phyloP scores from a whole-genome alignment of 2,113 vertebrate genomes.

The Oceanodroma tethys region DNA sequence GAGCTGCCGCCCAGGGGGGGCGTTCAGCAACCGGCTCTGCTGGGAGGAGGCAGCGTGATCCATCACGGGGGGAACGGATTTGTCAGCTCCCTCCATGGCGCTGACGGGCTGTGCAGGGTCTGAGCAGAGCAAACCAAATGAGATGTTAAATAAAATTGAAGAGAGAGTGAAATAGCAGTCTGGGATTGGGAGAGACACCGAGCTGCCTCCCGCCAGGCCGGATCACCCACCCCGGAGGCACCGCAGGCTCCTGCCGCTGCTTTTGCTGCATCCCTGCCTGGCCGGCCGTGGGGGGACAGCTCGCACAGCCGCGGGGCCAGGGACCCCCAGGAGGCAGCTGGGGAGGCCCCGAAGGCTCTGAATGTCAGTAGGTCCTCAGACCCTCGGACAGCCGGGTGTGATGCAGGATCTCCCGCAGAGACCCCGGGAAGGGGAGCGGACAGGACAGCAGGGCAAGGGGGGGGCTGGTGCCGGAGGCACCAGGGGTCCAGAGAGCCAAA shows the following conservation, averaged over 20 bases:
- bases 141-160: slow-evolving; percentile 51
- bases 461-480: not conserved
- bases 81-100: not conserved
- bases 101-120: slow-evolving; percentile 2
- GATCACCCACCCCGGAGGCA: not conserved
- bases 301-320: fast-evolving
- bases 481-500: not conserved
- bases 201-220: not conserved
- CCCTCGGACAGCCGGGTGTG: fast-evolving
- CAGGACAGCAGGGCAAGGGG: fast-evolving
- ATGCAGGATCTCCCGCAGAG: fast-evolving
- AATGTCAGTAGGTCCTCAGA: not conserved
- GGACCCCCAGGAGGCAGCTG: not conserved
- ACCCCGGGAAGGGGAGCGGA: not conserved
- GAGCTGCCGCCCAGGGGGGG: not conserved
- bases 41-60: not conserved
- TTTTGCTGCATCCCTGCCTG: not conserved
- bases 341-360: not conserved
- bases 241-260: not conserved
- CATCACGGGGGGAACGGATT: not conserved
- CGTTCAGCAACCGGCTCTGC: fast-evolving
- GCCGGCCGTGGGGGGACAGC: fast-evolving
- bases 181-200: not conserved
- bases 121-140: slow-evolving; percentile 25
- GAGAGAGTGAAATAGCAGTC: not conserved